Evolutionary conservation across 2,113 vertebrate genomes (phyloP), one percentile per base, ranked within the genome.

Genomic region (Piprites chloris): DNA sequence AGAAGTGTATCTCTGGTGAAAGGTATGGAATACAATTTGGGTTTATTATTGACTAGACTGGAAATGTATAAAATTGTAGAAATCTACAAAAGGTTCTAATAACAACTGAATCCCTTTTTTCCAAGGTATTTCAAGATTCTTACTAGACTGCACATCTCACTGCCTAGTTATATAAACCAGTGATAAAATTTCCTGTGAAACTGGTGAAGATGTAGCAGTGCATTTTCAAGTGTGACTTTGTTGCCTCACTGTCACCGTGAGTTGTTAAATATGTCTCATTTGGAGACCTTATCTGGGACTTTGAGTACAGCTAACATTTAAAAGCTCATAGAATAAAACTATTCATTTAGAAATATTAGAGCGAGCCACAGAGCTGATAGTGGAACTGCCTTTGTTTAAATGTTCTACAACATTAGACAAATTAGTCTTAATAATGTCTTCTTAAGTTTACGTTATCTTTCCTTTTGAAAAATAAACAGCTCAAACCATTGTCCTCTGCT

Each of bases 381-480:
- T n/a, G 44, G 68, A 85, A 74, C n/a, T 75, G 39, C 58, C 28
- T 85, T 84, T 96, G 62, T 74, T 85, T 77, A 62, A 80, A 63
- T 59, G 21, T 61, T 89, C 52, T 89, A 66, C 35, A 73, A 24
- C 7, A 12, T 87, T 73, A 91, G 78, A 94, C 56, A 87, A 87
- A 91, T 89, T 69, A 52, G 46, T 82, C 50, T 89, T 94, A 95
- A 87, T 96, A 87, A 79, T 65, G 19, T 72, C 42, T 73, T 89
- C 61, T 84, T 85, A 67, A 67, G 23, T 28, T 89, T 83, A 56
- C 39, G 13, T 90, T 79, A 79, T 85, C 87, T 94, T 95, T 55
- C 39, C 67, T 96, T 89, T 84, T 79, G 75, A 76, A 94, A 96
- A 96, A 83, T 42, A 86, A 91, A 69, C 87, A 91, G 52, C 56